Percentiles rank a stretch among this genome's conserved stretches.
Conservation (phyloP, 2,797 vertebrate species). For the Myotis myotis region DNA sequence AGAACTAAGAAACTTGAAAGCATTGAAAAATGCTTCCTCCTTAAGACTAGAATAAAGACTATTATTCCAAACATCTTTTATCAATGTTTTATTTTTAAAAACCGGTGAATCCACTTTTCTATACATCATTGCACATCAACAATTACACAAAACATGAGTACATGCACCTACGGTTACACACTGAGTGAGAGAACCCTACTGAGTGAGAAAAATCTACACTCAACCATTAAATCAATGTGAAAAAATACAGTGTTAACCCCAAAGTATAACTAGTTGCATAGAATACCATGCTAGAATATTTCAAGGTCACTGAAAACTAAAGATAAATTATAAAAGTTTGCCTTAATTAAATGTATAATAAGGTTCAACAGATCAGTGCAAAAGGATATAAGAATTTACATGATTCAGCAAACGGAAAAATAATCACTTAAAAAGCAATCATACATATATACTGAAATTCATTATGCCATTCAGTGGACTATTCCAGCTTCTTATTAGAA, state of each 20-base stretch:
- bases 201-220: conserved; percentile 92
- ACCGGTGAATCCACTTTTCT: conserved; percentile 94
- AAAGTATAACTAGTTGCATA: conserved; percentile 97
- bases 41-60: conserved; percentile 68
- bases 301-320: conserved; percentile 87
- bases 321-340: conserved; percentile 91
- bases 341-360: conserved; percentile 88
- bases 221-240: conserved; percentile 92
- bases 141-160: conserved; percentile 94
- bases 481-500: conserved; percentile 73
- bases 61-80: conserved; percentile 79
- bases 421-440: conserved; percentile 87
- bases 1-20: neutral
- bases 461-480: conserved; percentile 69
- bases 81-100: conserved; percentile 98
- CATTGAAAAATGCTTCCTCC: neutral
- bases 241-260: conserved; percentile 92
- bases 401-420: conserved; percentile 82
- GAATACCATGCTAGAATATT: conserved; percentile 97
- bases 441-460: conserved; percentile 82
- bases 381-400: conserved; percentile 89
- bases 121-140: conserved; percentile 95
- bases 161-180: conserved; percentile 97
- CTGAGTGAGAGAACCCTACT: conserved; percentile 89
- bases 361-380: conserved; percentile 94